phyloP scores from a whole-genome alignment of 1,140 invertebrate genomes.

The Thaumatotibia leucotreta region DNA sequence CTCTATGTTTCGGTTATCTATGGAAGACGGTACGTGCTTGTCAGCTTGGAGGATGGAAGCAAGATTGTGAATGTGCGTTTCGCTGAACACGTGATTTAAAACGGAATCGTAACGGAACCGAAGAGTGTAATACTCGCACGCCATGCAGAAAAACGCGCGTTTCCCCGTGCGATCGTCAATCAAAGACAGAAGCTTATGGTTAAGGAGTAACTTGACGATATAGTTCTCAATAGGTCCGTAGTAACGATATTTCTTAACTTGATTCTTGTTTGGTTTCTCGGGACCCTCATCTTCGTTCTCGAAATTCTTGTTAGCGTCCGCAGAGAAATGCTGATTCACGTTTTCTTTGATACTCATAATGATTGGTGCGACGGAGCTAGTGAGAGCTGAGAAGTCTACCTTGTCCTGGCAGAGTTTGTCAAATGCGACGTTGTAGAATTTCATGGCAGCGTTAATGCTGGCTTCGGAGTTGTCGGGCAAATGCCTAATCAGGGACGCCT shows the following conservation, averaged over 20 bases:
- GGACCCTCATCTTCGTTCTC: conserved; percentile 59
- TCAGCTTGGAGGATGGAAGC: conserved; percentile 59
- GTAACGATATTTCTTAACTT: conserved; percentile 64
- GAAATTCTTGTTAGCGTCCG: conserved; percentile 59
- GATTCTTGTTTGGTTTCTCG: conserved; percentile 56
- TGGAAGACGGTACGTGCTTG: conserved; percentile 48
- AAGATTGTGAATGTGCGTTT: conserved; percentile 61
- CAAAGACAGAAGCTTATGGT: conserved; percentile 60
- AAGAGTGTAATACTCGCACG: conserved; percentile 66
- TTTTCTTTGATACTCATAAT: conserved; percentile 72
- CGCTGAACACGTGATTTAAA: conserved; percentile 61
- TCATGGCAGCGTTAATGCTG: conserved; percentile 51
- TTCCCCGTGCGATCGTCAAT: conserved; percentile 66
- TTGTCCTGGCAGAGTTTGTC: conserved; percentile 54
- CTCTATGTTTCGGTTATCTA: conserved; percentile 39
- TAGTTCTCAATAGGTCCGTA: conserved; percentile 60
- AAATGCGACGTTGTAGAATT: conserved; percentile 48
- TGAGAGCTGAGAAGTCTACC: conserved; percentile 53
- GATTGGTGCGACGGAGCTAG: conserved; percentile 63
- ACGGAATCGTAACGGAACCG: conserved; percentile 67
- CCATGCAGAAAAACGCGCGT: conserved; percentile 64
- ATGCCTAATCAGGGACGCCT: conserved; percentile 40
- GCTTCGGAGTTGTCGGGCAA: conserved; percentile 63
- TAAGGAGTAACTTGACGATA: conserved; percentile 52
- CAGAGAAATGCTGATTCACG: conserved; percentile 62